A percentile compares a stretch with the other conserved stretches of the same genome.
phyloP scores from a whole-genome alignment of 2,113 vertebrate species.

The Acrocephalus arundinaceus region DNA sequence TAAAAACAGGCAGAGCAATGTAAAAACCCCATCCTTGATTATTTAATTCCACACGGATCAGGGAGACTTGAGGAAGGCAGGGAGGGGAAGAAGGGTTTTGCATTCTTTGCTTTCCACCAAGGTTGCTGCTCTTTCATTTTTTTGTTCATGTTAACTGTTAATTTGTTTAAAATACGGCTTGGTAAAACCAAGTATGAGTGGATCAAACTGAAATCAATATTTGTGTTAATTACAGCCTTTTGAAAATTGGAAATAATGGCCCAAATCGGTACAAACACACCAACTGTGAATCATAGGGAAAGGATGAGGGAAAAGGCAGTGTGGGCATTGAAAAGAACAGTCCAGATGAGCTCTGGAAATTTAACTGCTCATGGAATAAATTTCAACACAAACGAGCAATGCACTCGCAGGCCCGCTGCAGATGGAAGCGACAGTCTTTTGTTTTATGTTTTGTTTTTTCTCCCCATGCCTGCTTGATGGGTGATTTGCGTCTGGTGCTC shows the following conservation, averaged over 20 bases:
- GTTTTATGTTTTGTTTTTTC: constrained; percentile 65
- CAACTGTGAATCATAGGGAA: constrained; percentile 72
- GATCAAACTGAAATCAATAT: constrained; percentile 47
- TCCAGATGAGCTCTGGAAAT: constrained; percentile 73
- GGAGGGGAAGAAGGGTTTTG: background rate
- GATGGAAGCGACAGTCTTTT: constrained; percentile 67
- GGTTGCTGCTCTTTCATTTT: background rate
- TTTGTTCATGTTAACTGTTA: background rate
- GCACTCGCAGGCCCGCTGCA: constrained; percentile 50
- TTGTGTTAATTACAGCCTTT: constrained; percentile 47
- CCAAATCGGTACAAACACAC: constrained; percentile 65
- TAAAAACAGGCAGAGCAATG: background rate
- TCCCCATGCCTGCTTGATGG: constrained; percentile 79
- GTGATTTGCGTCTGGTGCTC: constrained; percentile 78
- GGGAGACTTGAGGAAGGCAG: background rate
- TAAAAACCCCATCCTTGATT: background rate
- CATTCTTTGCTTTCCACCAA: background rate
- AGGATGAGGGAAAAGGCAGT: constrained; percentile 74
- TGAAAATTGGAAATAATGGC: constrained; percentile 71
- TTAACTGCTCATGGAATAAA: constrained; percentile 66
- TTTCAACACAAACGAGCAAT: constrained; percentile 65
- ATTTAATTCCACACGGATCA: background rate
- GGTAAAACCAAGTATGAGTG: background rate
- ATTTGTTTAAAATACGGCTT: constrained; percentile 19
- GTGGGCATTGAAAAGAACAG: constrained; percentile 83